Evolutionary conservation across 2,888 invertebrate genomes (phyloP).

Genomic region (Drosophila bunnanda): DNA sequence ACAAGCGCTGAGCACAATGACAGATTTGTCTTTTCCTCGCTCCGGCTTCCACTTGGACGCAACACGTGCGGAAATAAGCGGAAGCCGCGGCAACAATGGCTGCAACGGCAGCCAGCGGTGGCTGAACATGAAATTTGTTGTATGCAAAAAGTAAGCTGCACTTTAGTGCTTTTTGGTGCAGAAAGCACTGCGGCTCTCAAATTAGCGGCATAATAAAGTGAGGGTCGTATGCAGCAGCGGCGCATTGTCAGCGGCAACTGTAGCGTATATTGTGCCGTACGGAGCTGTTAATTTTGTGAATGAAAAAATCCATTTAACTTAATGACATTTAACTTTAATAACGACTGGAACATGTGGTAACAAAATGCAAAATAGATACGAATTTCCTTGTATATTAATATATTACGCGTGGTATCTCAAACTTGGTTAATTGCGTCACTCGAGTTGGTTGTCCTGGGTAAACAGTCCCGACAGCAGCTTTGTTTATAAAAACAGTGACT

Average conservation of each 20-base stretch:
- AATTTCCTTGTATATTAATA: background rate
- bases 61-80: conserved; percentile 32
- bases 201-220: conserved; percentile 72
- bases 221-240: conserved; percentile 2
- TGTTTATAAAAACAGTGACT: background rate
- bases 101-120: conserved; percentile 44
- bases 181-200: conserved; percentile 65
- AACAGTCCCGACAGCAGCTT: background rate
- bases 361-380: background rate
- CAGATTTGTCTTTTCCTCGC: conserved; percentile 61
- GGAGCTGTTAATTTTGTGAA: conserved; percentile 4
- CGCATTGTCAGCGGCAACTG: conserved; percentile 29
- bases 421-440: background rate
- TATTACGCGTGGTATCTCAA: background rate
- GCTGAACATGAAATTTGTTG: conserved; percentile 55
- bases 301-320: conserved; percentile 2
- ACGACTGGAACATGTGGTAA: background rate
- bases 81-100: conserved; percentile 24
- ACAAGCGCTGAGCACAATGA: conserved; percentile 61
- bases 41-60: conserved; percentile 16
- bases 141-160: conserved; percentile 67
- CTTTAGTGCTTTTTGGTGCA: conserved; percentile 72
- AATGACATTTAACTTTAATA: background rate
- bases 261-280: background rate
- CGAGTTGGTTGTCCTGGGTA: background rate